These are phyloP conservation scores for Microplitis manilae DNA, from an alignment of 2,888 invertebrate species.

Conservation along the genomic window DNA sequence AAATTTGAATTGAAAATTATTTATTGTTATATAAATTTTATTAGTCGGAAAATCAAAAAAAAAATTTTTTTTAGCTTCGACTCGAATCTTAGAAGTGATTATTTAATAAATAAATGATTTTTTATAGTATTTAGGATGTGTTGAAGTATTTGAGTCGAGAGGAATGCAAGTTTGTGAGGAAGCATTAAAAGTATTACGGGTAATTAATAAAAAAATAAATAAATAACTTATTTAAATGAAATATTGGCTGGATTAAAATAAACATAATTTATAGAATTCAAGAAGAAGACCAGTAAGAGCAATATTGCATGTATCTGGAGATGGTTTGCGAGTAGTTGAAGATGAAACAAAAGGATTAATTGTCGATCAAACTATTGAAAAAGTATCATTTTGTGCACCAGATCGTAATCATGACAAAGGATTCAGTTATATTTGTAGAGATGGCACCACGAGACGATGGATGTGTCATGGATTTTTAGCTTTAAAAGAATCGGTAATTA, in stretches of 20 bases:
- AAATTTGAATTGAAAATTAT: too few species aligned
- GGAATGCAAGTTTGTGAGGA: conserved; percentile 99
- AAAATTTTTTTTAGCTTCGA: too few species aligned
- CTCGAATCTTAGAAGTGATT: too few species aligned
- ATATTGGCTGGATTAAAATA: background rate
- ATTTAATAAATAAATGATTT: background rate
- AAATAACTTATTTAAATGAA: conserved; percentile 5
- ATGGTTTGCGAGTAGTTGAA: conserved; percentile 97
- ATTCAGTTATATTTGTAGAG: conserved; percentile 98
- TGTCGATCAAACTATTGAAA: conserved; percentile 99
- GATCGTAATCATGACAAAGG: conserved; percentile 98
- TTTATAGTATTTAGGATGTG: conserved; percentile 93
- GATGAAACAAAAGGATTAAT: conserved; percentile 99
- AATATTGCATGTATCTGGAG: conserved; percentile 91
- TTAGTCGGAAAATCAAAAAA: too few species aligned
- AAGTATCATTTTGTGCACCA: conserved; percentile 99
- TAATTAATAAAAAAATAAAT: conserved; percentile 72
- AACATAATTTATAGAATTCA: conserved; percentile 78
- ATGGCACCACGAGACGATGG: conserved; percentile 98
- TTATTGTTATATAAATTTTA: too few species aligned
- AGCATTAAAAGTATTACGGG: conserved; percentile 96
- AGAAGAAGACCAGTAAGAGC: conserved; percentile 91
- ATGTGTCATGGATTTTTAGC: conserved; percentile 99
- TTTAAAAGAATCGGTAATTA: conserved; percentile 86
- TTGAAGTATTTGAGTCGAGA: conserved; percentile 98